phyloP scores from a whole-genome alignment of 2,797 vertebrate species.

The Leptodactylus fallax region DNA sequence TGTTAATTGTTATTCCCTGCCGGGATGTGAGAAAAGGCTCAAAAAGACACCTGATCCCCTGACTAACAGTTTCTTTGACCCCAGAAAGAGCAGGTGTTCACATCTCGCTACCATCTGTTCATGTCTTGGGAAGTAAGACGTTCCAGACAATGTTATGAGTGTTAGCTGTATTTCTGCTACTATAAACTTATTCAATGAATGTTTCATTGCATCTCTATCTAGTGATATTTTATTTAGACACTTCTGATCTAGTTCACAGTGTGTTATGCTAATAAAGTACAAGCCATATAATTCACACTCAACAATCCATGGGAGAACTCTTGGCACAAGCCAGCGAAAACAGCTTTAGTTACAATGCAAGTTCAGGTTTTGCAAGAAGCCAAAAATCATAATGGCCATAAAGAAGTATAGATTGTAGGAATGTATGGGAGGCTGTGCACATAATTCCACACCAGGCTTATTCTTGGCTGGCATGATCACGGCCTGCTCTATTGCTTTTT shows the following conservation, averaged over 20 bases:
- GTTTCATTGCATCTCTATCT: not conserved
- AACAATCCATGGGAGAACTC: not conserved
- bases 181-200: not conserved
- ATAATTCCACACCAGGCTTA: not conserved
- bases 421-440: not conserved
- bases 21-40: not conserved
- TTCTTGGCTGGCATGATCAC: not conserved
- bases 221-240: not conserved
- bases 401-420: not conserved
- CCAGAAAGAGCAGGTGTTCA: not conserved
- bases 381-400: not conserved
- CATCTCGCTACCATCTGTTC: constrained; percentile 4
- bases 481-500: not conserved
- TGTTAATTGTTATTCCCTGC: no score
- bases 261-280: not conserved
- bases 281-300: not conserved
- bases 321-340: not conserved
- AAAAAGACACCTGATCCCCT: constrained; percentile 19
- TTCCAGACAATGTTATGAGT: not conserved
- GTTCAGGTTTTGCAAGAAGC: not conserved
- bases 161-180: not conserved
- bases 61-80: constrained; percentile 18
- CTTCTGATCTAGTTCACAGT: not conserved
- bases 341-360: not conserved
- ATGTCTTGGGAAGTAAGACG: not conserved